Conservation (phyloP, 2,113 vertebrate species). For the Desmodus rotundus region DNA sequence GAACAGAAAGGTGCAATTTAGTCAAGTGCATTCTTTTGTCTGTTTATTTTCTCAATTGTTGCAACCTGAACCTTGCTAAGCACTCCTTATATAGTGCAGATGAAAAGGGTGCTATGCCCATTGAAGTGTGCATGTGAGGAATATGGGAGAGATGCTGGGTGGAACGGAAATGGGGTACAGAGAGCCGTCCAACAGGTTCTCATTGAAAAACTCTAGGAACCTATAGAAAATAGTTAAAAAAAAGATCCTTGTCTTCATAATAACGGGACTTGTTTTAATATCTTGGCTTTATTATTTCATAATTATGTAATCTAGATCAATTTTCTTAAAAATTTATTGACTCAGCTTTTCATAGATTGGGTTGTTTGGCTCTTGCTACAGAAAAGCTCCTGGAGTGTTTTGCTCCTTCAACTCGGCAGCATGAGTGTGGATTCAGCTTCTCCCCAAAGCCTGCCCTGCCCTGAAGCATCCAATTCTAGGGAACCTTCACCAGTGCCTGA, state of each 20-base stretch:
- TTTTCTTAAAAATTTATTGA: not conserved
- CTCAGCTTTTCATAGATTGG: too few relatives aligned
- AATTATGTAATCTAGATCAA: not conserved
- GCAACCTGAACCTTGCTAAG: not conserved
- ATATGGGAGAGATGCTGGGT: accelerated
- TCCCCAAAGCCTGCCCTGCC: too few relatives aligned
- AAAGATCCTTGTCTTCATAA: not conserved
- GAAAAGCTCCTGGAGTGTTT: too few relatives aligned
- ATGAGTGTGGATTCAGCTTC: too few relatives aligned
- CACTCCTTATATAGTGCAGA: not conserved
- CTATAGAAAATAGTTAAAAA: not conserved
- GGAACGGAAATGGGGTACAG: accelerated
- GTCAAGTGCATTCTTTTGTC: not conserved
- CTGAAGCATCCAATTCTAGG: too few relatives aligned
- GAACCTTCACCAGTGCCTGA: too few relatives aligned
- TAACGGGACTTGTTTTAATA: not conserved
- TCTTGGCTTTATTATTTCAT: not conserved
- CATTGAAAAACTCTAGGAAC: not conserved
- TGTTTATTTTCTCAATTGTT: not conserved
- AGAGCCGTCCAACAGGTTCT: not conserved
- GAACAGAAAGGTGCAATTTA: not conserved
- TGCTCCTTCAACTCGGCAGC: too few relatives aligned
- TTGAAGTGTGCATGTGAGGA: not conserved
- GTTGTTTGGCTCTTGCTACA: too few relatives aligned
- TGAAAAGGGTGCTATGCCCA: not conserved